phyloP scores from a whole-genome alignment of 2,113 vertebrate species.

The Mustela lutreola region DNA sequence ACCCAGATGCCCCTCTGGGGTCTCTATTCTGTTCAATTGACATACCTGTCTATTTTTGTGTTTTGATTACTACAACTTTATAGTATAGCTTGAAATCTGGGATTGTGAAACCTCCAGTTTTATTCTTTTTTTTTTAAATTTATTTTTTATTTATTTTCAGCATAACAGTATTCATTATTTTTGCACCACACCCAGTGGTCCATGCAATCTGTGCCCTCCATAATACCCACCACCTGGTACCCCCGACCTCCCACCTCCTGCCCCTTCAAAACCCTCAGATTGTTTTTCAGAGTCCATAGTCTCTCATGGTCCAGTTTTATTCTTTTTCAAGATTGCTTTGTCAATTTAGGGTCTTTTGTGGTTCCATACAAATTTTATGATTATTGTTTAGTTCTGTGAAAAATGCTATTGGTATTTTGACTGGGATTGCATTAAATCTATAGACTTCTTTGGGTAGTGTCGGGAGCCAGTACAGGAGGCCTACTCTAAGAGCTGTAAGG shows the following conservation, averaged over 20 bases:
- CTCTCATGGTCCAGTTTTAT: not conserved
- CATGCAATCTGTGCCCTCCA: too few species aligned
- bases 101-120: not conserved
- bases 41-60: not conserved
- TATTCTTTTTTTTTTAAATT: not conserved
- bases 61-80: not conserved
- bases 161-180: too few species aligned
- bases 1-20: not conserved
- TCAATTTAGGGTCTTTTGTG: not conserved
- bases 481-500: too few species aligned
- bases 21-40: not conserved
- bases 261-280: too few species aligned
- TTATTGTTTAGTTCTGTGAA: not conserved
- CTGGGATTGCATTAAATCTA: not conserved
- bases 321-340: not conserved
- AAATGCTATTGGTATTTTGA: not conserved
- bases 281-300: too few species aligned
- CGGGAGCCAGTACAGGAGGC: too few species aligned
- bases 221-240: too few species aligned
- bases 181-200: too few species aligned
- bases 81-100: not conserved
- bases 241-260: too few species aligned
- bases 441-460: not conserved
- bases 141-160: too few species aligned
- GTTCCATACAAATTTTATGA: not conserved